phyloP scores from a whole-genome alignment of 2,113 vertebrate genomes.

The Scolopax mira region DNA sequence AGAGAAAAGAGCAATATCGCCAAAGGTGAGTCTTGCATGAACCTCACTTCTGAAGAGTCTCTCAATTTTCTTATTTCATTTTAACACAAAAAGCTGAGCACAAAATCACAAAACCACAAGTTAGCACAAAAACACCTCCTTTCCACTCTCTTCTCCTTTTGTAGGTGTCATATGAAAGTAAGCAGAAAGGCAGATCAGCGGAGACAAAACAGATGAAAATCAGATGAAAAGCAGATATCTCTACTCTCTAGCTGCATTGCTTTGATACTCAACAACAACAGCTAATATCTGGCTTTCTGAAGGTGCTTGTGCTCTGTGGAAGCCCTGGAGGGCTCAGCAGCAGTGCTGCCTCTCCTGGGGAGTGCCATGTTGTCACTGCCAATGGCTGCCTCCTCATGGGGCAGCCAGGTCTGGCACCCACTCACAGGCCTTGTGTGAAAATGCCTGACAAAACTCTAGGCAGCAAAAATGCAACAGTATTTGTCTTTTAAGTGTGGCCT shows the following conservation, averaged over 20 bases:
- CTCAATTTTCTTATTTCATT: not conserved
- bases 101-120: no score
- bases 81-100: not conserved
- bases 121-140: no score
- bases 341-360: not conserved
- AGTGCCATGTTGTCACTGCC: not conserved
- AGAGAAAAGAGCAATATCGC: not conserved
- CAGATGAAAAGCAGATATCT: not conserved
- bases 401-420: accelerated
- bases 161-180: not conserved
- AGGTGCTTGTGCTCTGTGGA: not conserved
- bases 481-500: not conserved
- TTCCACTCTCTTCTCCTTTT: not conserved
- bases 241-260: not conserved
- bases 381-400: accelerated
- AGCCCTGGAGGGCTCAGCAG: not conserved
- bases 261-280: not conserved
- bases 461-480: not conserved
- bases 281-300: not conserved
- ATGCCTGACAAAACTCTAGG: accelerated
- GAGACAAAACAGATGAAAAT: not conserved
- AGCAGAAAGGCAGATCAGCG: not conserved
- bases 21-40: not conserved
- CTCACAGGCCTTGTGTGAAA: not conserved
- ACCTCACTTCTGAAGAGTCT: not conserved